phyloP scores from a whole-genome alignment of 2,888 invertebrate species.

The Elegia similella region DNA sequence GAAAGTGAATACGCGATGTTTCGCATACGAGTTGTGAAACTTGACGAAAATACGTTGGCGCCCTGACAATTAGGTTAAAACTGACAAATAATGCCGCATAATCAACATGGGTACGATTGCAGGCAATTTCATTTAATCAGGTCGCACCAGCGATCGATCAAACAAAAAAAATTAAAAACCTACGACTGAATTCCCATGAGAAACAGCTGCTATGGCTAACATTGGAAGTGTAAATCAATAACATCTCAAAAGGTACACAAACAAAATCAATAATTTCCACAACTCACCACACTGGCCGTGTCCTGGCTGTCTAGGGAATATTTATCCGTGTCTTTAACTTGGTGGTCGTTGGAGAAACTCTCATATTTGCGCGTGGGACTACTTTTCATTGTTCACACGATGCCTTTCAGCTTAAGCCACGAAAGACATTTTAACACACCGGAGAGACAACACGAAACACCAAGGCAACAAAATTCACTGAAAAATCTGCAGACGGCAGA shows the following conservation, averaged over 20 bases:
- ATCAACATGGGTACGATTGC: conserved; percentile 8
- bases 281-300: conserved; percentile 78
- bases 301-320: conserved; percentile 78
- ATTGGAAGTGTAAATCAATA: conserved; percentile 57
- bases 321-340: conserved; percentile 74
- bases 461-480: conserved; percentile 46
- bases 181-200: background rate
- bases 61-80: conserved; percentile 9
- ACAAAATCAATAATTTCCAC: conserved; percentile 75
- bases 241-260: conserved; percentile 59
- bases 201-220: conserved; percentile 31
- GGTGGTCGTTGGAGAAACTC: conserved; percentile 70
- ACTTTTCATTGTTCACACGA: conserved; percentile 77
- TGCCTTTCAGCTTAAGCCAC: conserved; percentile 59
- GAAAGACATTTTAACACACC: conserved; percentile 64
- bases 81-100: conserved; percentile 1
- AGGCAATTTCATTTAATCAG: background rate
- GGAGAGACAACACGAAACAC: conserved; percentile 55
- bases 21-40: conserved; percentile 6
- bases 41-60: conserved; percentile 9
- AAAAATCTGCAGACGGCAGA: background rate
- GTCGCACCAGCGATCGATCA: background rate
- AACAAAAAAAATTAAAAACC: background rate
- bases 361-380: conserved; percentile 78
- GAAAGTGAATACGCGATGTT: conserved; percentile 22